Base-by-base conservation (phyloP, 2,113 vertebrate genomes). In the Epinephelus cyanopodus region DNA sequence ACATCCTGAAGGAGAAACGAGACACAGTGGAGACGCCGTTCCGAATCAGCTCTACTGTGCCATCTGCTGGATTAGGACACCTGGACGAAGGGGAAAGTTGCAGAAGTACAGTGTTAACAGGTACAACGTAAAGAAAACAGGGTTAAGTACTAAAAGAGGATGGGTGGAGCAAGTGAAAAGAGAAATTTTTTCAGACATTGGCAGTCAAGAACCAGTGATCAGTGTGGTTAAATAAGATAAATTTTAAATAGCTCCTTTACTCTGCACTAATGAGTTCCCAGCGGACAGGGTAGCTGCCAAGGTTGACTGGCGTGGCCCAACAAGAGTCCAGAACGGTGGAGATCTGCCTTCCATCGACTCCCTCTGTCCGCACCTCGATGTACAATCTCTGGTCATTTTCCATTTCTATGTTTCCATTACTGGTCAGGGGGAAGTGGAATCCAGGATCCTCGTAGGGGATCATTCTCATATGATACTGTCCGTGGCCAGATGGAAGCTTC, bases 1-100 rank as follows among this genome's bases (percentile, higher is more conserved):
- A 95, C 81, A 93, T 92, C 9, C 8, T 83, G 84, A 96, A 95
- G 75, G 94, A 92, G 90, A 95, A 95, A 45, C 75, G 83, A 14
- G 92, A 61, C 56, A 57, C 74, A 29, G 87, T 90, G 61, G 94
- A 94, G 50, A 85, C 5, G 1, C 94, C 94, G 4, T 94, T 95
- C 57, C 91, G 83, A 47, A 91, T 6, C 3, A 96, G 21, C 1
- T 78, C 19, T 54, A 95, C 93, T 0, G 94, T 93, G 3, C 74
- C 62, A 14, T 95, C 93, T 0, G 53, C 42, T 78, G 67, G 3
- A 72, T 90, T 92, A 6, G 94, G 93, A 87, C 95, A 95, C 81
- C 95, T 95, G 77, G n/a, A 74, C 66, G 10, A 77, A 15, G 81
- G 18, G 23, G 0, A 45, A 57, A 11, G 33, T 23, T 1, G 27